Conservation (phyloP, 2,888 invertebrate species). For the Caenorhabditis panamensis region DNA sequence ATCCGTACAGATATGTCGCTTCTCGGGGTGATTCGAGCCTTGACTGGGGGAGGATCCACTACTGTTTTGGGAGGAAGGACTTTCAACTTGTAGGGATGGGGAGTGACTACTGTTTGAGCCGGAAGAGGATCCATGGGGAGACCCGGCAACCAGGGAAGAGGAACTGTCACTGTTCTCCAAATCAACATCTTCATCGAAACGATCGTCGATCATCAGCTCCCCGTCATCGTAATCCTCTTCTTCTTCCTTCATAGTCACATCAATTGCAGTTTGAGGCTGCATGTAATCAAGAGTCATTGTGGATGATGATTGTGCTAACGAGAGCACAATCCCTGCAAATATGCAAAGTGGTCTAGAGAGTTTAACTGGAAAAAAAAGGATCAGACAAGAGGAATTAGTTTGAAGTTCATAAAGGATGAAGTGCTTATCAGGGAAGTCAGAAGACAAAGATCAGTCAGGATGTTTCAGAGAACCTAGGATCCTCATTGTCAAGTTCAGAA, state of each 20-base stretch:
- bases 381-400: neutral
- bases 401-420: neutral
- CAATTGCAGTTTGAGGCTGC: conserved; percentile 17
- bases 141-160: conserved; percentile 43
- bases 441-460: neutral
- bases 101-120: conserved; percentile 57
- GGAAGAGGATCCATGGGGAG: conserved; percentile 44
- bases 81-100: conserved; percentile 48
- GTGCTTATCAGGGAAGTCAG: neutral
- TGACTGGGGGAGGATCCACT: conserved; percentile 31
- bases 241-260: conserved; percentile 45
- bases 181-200: conserved; percentile 26
- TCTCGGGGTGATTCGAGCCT: conserved; percentile 67
- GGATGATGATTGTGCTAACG: conserved; percentile 24
- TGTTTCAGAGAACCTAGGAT: neutral
- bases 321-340: conserved; percentile 27
- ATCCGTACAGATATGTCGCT: conserved; percentile 78
- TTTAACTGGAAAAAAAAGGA: neutral
- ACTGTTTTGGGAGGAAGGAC: conserved; percentile 38
- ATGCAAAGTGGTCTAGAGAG: neutral
- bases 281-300: conserved; percentile 47
- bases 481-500: neutral
- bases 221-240: conserved; percentile 59
- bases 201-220: conserved; percentile 59
- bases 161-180: conserved; percentile 48